These are phyloP conservation scores for Ichneumoninae sp. DNA, from an alignment of 2,888 invertebrate genomes.

Conservation along the genomic window DNA sequence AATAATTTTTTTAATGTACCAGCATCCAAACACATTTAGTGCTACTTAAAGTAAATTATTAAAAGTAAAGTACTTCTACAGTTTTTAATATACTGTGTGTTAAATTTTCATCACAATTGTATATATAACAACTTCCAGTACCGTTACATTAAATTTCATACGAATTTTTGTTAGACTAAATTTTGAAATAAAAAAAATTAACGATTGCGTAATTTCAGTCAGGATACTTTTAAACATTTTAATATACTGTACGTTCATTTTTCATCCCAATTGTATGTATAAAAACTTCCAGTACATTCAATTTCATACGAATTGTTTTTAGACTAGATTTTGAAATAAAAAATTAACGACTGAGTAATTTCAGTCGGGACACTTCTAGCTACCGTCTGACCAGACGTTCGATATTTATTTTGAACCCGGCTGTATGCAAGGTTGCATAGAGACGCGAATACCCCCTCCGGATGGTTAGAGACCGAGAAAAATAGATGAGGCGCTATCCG, in stretches of 20 bases:
- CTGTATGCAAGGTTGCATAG: background rate
- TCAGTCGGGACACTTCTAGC: background rate
- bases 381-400: background rate
- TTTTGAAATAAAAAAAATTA: background rate
- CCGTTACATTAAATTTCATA: too few relatives aligned
- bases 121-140: too few relatives aligned
- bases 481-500: conserved; percentile 35
- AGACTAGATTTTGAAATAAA: background rate
- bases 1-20: background rate
- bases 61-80: too few relatives aligned
- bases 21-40: too few relatives aligned
- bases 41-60: too few relatives aligned
- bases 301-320: background rate
- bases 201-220: background rate
- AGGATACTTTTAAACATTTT: background rate
- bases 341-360: background rate
- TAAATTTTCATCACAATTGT: too few relatives aligned
- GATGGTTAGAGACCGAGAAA: conserved; percentile 37
- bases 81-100: too few relatives aligned
- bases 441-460: conserved; percentile 33
- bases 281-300: too few relatives aligned
- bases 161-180: background rate
- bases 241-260: too few relatives aligned
- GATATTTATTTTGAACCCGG: background rate
- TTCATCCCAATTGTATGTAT: too few relatives aligned